Evolutionary conservation across 2,888 invertebrate species (phyloP).

Genomic region (Trypoxylon attenuatum): DNA sequence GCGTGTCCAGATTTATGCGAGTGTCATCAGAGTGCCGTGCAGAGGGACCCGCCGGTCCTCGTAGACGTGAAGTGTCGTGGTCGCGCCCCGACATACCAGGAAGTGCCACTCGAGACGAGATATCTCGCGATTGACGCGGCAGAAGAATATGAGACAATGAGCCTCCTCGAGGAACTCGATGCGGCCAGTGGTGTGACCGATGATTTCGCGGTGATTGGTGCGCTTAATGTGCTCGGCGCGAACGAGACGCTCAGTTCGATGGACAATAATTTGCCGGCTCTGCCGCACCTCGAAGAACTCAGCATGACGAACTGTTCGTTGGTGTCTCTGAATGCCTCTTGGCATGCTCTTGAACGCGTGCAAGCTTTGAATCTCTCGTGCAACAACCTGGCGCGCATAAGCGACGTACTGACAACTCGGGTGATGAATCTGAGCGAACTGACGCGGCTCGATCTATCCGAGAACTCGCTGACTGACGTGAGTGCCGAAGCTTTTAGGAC

Average conservation of each 20-base stretch:
- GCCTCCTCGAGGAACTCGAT: slow-evolving; percentile 49
- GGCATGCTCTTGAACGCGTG: slow-evolving; percentile 51
- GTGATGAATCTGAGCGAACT: slow-evolving; percentile 72
- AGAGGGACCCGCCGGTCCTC: slow-evolving; percentile 30
- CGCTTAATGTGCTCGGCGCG: slow-evolving; percentile 17
- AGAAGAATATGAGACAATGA: slow-evolving; percentile 51
- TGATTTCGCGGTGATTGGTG: slow-evolving; percentile 29
- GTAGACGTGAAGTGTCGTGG: slow-evolving; percentile 51
- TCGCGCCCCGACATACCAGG: slow-evolving; percentile 44
- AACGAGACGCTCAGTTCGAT: slow-evolving; percentile 18
- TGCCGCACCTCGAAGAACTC: slow-evolving; percentile 50
- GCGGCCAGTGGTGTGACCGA: slow-evolving; percentile 20
- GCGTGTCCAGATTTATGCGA: slow-evolving; percentile 68
- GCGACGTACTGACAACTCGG: slow-evolving; percentile 38
- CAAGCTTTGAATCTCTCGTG: slow-evolving; percentile 63
- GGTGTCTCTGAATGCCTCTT: slow-evolving; percentile 58
- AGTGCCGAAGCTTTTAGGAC: slow-evolving; percentile 77
- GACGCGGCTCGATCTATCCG: slow-evolving; percentile 79
- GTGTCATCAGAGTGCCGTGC: slow-evolving; percentile 53
- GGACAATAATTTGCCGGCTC: neutral
- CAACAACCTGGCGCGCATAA: slow-evolving; percentile 58
- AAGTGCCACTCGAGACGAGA: slow-evolving; percentile 47
- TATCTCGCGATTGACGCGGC: slow-evolving; percentile 52
- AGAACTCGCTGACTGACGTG: slow-evolving; percentile 77
- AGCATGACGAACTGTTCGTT: slow-evolving; percentile 63